Base-by-base conservation (phyloP, 2,888 invertebrate genomes). In the Stenoptilia bipunctidactyla region DNA sequence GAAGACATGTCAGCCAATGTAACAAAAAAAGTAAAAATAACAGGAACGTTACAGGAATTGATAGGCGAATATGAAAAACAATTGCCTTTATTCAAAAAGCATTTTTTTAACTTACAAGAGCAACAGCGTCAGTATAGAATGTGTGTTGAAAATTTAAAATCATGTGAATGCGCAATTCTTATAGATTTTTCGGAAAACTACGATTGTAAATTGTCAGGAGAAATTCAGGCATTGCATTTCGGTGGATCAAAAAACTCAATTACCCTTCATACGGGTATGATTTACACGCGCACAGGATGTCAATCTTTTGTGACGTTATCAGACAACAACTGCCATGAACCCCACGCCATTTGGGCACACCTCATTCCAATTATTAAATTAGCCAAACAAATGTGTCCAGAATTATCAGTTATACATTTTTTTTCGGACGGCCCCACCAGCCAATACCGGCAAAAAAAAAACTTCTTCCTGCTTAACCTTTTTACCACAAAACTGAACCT, bases 141-240 rank as follows among this genome's bases (percentile, higher is more conserved):
- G 30, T 41, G 39, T 33, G 38, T 51, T 12, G 37, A 38, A 14
- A 33, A 43, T 15, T 33, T 50, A 38, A 27, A 42, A 39, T 35
- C 37, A n/a, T 36, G 41, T 40, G 51, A 51, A 42, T 36, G 38
- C 12, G 14, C 37, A 2, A 47, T 50, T 25, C 13, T 50, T 5
- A 46, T 47, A 27, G 55, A 55, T 36, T 55, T 52, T 42, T 48
- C 47, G 5, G 51, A 52, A 48, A 54, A 53, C 35, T 51, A 46
- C 39, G 39, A 45, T 1, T 37, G 42, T 15, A 53, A 53, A 43
- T 39, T 41, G 10, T 14, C 36, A n/a, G 37, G 48, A 34, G 51
- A 56, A 40, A 40, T 52, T 8, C 52, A 55, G 25, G 37, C 50
- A 1, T 46, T 48, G 39, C 53, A 53, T 37, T 55, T 47, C 45